A percentile compares a stretch with the other conserved stretches of the same genome.
phyloP scores from a whole-genome alignment of 1,140 invertebrate genomes.

The Sipha flava region DNA sequence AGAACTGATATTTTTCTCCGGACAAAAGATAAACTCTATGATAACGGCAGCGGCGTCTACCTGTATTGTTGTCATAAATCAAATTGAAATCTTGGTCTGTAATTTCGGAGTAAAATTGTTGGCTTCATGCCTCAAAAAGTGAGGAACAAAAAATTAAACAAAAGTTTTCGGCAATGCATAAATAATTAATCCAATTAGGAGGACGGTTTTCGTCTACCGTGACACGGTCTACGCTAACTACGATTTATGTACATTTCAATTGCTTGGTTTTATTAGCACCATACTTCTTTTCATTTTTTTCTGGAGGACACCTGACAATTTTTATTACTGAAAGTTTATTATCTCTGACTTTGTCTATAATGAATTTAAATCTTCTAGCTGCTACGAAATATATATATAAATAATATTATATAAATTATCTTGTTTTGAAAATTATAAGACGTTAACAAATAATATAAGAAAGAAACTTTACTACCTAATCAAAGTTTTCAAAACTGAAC shows the following conservation, averaged over 20 bases:
- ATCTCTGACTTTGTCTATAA: neutral
- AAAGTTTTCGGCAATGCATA: neutral
- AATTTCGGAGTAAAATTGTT: neutral
- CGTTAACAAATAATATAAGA: neutral
- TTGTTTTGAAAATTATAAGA: neutral
- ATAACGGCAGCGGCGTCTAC: neutral
- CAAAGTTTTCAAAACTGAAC: neutral
- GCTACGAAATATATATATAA: too few species aligned
- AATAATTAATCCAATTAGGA: neutral
- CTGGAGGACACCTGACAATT: neutral
- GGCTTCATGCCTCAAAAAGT: neutral
- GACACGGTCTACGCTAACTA: neutral
- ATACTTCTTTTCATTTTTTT: neutral
- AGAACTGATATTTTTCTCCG: too few species aligned
- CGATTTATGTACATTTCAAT: neutral
- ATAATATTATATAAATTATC: neutral
- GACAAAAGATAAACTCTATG: neutral
- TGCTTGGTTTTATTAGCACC: neutral
- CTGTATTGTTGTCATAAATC: neutral
- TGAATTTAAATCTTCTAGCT: neutral
- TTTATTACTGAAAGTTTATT: neutral
- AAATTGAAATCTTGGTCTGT: neutral
- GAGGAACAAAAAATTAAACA: neutral
- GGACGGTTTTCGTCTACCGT: neutral
- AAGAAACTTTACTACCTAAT: neutral